Base-by-base conservation (phyloP, 2,888 invertebrate species). In the Latrodectus hesperus region DNA sequence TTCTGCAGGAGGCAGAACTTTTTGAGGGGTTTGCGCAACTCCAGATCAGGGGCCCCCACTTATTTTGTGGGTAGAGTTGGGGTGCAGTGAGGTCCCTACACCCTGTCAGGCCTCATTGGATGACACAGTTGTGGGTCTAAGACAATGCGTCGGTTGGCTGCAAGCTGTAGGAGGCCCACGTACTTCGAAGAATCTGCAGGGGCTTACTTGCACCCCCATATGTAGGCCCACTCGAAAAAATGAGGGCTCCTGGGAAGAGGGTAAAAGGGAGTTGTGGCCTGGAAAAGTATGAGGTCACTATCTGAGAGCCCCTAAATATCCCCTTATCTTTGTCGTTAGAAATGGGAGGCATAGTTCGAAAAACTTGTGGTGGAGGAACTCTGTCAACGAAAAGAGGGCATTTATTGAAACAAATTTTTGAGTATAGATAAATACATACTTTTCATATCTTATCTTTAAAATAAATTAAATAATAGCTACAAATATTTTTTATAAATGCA, bases 281-380 rank as follows among this genome's bases (percentile, higher is more conserved):
- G 60, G 52, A 67, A 77, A 73, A 76, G 72, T 77, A 77, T 77
- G 77, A 84, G 84, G 77, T 77, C 77, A 78, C 38, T n/a, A 52
- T 16, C n/a, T 22, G 14, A 68, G 26, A 60, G 53, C 16, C 55
- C 74, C 38, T 53, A 60, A 60, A n/a, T 60, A 60, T 60, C 60
- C 60, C 60, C 60, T 60, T 16, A 38, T 38, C 38, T 38, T 38
- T 6, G 38, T 38, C 38, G 38, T 38, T 38, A 38, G 38, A 38
- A 38, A 38, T 38, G 38, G 38, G 38, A 38, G 38, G 38, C 38
- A 38, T 1, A 38, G 5, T 38, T 38, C 38, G 38, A 38, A 38
- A 38, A 38, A 38, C 38, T 38, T 22, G 22, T 22, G 22, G 22
- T 22, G 22, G 38, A 6, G 38, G 38, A 38, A 38, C 38, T 6